A percentile compares a stretch with the other conserved stretches of the same genome.
These are phyloP conservation scores for Psylliodes chrysocephalus DNA, from an alignment of 2,888 invertebrate species.

Conservation along the genomic window DNA sequence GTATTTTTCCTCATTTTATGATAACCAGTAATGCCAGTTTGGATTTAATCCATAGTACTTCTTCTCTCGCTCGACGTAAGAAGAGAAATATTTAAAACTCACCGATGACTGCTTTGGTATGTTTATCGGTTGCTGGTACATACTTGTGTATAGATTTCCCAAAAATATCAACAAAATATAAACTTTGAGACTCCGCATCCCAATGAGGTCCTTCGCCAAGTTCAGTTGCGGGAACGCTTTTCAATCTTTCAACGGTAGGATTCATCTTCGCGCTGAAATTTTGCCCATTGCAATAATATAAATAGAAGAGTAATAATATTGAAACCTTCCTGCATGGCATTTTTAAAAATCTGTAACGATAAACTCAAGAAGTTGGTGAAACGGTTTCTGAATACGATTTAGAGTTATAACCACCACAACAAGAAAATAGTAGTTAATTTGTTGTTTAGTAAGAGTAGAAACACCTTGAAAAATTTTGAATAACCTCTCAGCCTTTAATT, in stretches of 20 bases:
- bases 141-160: conserved; percentile 54
- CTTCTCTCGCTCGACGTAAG: too few species aligned
- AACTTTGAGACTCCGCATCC: conserved; percentile 70
- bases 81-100: conserved; percentile 29
- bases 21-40: too few species aligned
- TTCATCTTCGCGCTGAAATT: conserved; percentile 44
- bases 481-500: too few species aligned
- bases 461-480: too few species aligned
- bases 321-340: conserved; percentile 6
- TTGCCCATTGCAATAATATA: conserved; percentile 3
- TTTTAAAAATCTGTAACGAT: background rate
- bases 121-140: conserved; percentile 50
- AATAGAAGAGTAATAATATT: background rate
- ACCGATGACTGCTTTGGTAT: conserved; percentile 53
- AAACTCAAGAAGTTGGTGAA: background rate
- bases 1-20: too few species aligned
- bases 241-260: conserved; percentile 62
- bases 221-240: conserved; percentile 60
- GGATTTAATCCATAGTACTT: too few species aligned
- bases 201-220: conserved; percentile 81
- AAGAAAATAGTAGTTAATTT: background rate
- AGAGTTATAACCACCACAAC: background rate
- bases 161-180: conserved; percentile 75
- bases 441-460: too few species aligned
- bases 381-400: background rate